Base-by-base conservation (phyloP, 2,888 invertebrate genomes). In the Flexamia atlantica region DNA sequence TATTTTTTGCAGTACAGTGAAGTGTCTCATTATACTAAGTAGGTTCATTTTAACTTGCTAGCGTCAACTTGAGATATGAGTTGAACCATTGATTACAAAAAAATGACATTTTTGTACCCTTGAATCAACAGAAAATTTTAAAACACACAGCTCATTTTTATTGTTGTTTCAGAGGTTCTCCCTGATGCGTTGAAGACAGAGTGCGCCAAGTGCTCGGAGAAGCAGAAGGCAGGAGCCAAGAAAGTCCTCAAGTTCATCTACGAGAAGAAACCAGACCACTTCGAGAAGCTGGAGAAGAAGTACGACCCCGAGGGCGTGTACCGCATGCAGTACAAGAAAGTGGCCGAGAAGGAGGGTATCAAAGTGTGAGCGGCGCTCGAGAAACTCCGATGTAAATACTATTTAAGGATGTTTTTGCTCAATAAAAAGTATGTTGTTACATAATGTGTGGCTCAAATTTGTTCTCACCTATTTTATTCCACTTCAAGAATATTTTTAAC, bases 101-200 rank as follows among this genome's bases (percentile, higher is more conserved):
- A n/a, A n/a, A n/a, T n/a, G n/a, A n/a, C n/a, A n/a, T n/a, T n/a
- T n/a, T n/a, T n/a, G n/a, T n/a, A n/a, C n/a, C n/a, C n/a, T n/a
- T n/a, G n/a, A n/a, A n/a, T n/a, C n/a, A n/a, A n/a, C n/a, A n/a
- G n/a, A n/a, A n/a, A n/a, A n/a, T n/a, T n/a, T n/a, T n/a, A n/a
- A n/a, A n/a, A n/a, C n/a, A n/a, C n/a, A n/a, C n/a, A n/a, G n/a
- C n/a, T n/a, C n/a, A n/a, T n/a, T n/a, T n/a, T n/a, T n/a, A n/a
- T n/a, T n/a, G 12, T 70, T 25, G 32, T 91, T 91, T 5, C 90
- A 94, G 94, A 91, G 25, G 90, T 92, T 0, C 91, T 96, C 0
- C 95, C 95, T 0, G 96, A 96, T 86, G 96, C 96, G 0, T 89
- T 95, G 60, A 90, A 92, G 86, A 93, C 92, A 2, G 93, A 93